Conservation (phyloP, 2,113 vertebrate species). For the Dipodomys spectabilis region DNA sequence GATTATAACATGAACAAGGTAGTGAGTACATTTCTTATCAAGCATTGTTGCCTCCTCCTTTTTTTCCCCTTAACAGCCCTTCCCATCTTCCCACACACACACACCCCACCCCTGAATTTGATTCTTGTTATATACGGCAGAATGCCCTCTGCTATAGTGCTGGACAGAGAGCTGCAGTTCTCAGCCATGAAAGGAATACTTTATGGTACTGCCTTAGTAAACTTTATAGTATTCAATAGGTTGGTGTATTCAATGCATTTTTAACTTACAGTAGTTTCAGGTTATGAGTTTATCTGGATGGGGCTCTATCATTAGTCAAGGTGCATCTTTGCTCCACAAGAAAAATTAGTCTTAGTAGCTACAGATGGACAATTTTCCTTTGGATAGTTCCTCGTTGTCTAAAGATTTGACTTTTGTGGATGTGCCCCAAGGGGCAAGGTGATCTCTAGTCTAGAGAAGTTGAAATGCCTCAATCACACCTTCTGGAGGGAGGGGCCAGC, state of each 20-base stretch:
- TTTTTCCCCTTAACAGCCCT: too few relatives aligned
- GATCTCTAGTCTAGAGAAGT: constrained; percentile 45
- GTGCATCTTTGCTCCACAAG: not conserved
- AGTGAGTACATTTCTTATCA: too few relatives aligned
- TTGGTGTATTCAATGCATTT: not conserved
- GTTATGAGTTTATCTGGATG: not conserved
- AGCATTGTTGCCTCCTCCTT: too few relatives aligned
- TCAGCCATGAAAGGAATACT: not conserved
- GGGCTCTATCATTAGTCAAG: not conserved
- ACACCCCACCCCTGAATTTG: too few relatives aligned
- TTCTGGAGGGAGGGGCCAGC: not conserved
- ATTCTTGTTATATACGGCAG: too few relatives aligned
- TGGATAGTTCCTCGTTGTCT: not conserved
- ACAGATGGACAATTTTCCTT: not conserved
- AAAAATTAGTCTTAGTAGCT: not conserved
- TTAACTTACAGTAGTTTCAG: not conserved
- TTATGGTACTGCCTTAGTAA: not conserved
- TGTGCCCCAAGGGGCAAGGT: constrained; percentile 35
- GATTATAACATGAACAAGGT: too few relatives aligned
- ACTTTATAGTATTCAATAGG: not conserved
- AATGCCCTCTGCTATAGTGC: not conserved
- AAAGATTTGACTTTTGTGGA: not conserved
- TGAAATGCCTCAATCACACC: not conserved
- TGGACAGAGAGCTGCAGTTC: not conserved
- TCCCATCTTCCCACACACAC: too few relatives aligned